Evolutionary conservation across 2,113 vertebrate species (phyloP), one percentile per base, ranked within the genome.

Genomic region (Fregata magnificens): DNA sequence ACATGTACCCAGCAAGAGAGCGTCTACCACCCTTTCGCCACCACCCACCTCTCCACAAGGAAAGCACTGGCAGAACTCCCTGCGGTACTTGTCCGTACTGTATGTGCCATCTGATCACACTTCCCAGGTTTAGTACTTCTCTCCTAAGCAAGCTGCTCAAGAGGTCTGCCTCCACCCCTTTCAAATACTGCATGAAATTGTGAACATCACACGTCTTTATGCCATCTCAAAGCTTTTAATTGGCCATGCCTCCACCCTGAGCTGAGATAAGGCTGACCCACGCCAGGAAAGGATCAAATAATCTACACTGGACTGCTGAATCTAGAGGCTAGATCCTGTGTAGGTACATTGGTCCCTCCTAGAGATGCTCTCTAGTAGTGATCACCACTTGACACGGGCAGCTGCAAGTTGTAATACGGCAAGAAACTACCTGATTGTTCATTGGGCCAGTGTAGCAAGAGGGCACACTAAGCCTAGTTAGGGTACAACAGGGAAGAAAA

Each of bases 401-500:
- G 59, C 70, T 63, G 36, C 38, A 82, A 38, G 34, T 5, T 49
- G 53, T 17, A 52, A 40, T 3, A 45, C 2, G 29, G 55, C 49
- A 88, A 78, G 45, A 69, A 82, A 69, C 76, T 16, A 62, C 49
- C 22, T 7, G 14, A 67, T 6, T 18, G 59, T 38, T 74, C 42
- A 14, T 3, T 19, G 24, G 14, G 44, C 15, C 85, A 61, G 31
- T 0, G 3, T 3, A 62, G 70, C 19, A 47, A 38, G 36, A 66
- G 7, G 11, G 9, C 22, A 78, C 36, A 15, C 36, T 3, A 5
- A 34, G 34, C 16, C 66, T 22, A 25, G 20, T 17, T 62, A 62
- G 31, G 25, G 22, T 26, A 44, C 16, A 73, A 16, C 0, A 72
- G 25, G 12, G n/a, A 11, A 55, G n/a, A 86, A 65, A 16, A 0